Conservation (phyloP, 2,113 vertebrate genomes). For the Microcebus lehilahytsara region DNA sequence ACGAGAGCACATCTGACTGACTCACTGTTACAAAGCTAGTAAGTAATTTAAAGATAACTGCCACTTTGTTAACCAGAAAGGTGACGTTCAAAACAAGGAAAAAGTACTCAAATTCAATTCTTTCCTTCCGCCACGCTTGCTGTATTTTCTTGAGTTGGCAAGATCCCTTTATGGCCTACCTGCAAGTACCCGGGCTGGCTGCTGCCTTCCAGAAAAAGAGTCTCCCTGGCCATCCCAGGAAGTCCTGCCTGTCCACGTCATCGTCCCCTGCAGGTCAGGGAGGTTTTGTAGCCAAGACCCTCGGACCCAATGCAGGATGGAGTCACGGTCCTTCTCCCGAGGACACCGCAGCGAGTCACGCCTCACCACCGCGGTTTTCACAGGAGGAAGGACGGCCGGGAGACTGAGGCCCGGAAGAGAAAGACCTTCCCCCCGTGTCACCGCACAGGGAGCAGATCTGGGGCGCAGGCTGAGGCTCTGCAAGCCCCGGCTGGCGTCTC, state of each 20-base stretch:
- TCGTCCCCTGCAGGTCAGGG: neutral
- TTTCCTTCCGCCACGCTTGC: neutral
- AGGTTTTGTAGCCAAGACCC: neutral
- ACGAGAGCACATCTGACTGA: rapidly evolving
- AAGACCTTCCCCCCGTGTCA: neutral
- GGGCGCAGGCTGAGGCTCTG: neutral
- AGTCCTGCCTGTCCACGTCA: too few species aligned
- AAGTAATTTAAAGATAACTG: neutral
- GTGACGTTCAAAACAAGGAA: neutral
- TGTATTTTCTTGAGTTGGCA: neutral
- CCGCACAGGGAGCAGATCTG: rapidly evolving
- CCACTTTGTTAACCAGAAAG: neutral
- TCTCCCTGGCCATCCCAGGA: neutral
- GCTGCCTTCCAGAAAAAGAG: neutral
- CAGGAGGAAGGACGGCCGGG: rapidly evolving
- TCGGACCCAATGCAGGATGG: rapidly evolving
- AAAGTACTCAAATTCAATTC: neutral
- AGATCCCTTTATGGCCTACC: neutral
- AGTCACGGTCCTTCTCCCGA: neutral
- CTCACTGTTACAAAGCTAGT: neutral
- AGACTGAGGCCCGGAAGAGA: neutral
- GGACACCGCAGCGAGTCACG: rapidly evolving
- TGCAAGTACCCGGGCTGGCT: neutral
- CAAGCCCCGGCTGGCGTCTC: neutral
- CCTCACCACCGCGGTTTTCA: neutral